These are phyloP conservation scores for Atta cephalotes DNA, from an alignment of 1,140 invertebrate genomes.

Conservation along the genomic window DNA sequence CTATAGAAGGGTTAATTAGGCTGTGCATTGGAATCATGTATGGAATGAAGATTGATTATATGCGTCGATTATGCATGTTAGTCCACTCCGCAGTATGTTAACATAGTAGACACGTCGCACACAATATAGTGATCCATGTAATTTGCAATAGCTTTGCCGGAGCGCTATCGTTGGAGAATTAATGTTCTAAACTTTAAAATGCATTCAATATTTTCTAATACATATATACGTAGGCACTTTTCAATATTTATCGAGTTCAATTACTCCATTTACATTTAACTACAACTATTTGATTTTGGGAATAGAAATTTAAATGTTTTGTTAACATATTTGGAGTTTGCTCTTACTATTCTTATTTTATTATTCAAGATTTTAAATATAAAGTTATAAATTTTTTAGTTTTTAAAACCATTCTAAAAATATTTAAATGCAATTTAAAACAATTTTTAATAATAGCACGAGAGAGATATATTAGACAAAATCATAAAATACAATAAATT, in stretches of 20 bases:
- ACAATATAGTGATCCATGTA: conserved; percentile 37
- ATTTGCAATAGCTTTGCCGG: conserved; percentile 33
- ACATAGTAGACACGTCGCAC: conserved; percentile 33
- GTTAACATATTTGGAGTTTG: neutral
- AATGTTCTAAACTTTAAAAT: conserved; percentile 34
- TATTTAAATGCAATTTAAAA: neutral
- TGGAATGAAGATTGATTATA: conserved; percentile 57
- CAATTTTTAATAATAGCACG: neutral
- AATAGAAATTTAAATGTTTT: neutral
- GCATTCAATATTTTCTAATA: neutral
- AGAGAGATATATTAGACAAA: neutral
- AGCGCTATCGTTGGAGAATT: neutral
- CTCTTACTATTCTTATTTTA: neutral
- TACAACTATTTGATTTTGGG: neutral
- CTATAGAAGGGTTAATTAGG: conserved; percentile 37
- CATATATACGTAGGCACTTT: neutral
- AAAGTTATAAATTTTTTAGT: neutral
- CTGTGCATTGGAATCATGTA: conserved; percentile 35
- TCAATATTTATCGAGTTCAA: neutral
- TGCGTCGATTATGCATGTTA: conserved; percentile 43
- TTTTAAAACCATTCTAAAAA: neutral
- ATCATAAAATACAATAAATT: neutral
- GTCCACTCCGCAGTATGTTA: conserved; percentile 42
- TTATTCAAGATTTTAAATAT: neutral
- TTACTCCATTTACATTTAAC: neutral